Evolutionary conservation across 53 echinoderm and acorn worm species (phyloP).

Genomic region (Crossaster papposus): DNA sequence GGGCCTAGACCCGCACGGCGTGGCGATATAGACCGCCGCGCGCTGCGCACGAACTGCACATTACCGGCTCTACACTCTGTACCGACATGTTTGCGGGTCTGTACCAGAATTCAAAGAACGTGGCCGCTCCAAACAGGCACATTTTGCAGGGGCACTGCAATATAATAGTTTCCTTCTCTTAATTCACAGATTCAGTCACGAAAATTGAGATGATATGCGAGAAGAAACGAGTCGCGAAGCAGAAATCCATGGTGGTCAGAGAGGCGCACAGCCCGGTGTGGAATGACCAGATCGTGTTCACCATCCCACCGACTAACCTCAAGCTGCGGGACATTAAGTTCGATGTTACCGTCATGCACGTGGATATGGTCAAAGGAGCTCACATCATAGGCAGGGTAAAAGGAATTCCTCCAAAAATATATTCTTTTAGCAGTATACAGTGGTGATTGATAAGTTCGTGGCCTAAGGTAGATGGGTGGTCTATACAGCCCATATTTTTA

Average conservation of each 20-base stretch:
- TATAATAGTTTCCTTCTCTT: neutral
- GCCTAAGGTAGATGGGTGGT: too few species aligned
- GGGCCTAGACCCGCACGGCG: too few species aligned
- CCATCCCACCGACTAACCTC: conserved; percentile 64
- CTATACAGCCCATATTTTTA: too few species aligned
- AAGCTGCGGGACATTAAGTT: conserved; percentile 68
- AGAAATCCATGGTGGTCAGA: conserved; percentile 69
- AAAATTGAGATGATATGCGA: conserved; percentile 74
- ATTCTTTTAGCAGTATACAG: neutral
- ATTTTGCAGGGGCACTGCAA: too few species aligned
- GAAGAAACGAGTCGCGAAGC: conserved; percentile 67
- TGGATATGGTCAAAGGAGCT: conserved; percentile 81
- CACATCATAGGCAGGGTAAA: conserved; percentile 76
- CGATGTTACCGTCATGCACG: conserved; percentile 67
- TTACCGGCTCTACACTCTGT: too few species aligned
- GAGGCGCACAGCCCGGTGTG: conserved; percentile 74
- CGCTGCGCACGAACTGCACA: too few species aligned
- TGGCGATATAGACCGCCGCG: too few species aligned
- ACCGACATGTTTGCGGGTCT: too few species aligned
- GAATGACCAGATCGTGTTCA: conserved; percentile 81
- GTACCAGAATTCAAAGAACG: too few species aligned
- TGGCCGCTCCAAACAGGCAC: too few species aligned
- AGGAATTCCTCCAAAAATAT: too few species aligned
- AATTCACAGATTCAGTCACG: conserved; percentile 66
- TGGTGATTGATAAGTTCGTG: too few species aligned